These are phyloP conservation scores for Ctenosaura bakeri DNA, from an alignment of 2,797 vertebrate genomes.

Conservation along the genomic window DNA sequence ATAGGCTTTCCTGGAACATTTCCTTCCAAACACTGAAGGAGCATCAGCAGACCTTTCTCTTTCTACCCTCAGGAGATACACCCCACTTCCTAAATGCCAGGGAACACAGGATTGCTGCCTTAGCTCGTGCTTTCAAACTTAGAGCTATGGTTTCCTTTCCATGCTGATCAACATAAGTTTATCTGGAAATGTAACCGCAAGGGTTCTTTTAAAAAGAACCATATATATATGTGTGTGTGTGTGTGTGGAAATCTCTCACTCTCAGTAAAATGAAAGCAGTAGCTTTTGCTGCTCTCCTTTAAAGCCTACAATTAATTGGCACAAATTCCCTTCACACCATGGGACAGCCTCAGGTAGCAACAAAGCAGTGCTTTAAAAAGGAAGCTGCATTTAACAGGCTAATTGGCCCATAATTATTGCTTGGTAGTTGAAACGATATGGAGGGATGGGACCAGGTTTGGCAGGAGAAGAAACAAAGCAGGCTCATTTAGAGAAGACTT, in stretches of 20 bases:
- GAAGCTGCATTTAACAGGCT: conserved; percentile 44
- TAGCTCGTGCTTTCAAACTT: conserved; percentile 1
- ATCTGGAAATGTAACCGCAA: neutral
- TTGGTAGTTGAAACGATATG: conserved; percentile 1
- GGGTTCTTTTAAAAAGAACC: neutral
- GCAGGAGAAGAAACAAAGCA: neutral
- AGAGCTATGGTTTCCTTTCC: neutral
- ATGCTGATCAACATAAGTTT: conserved; percentile 12
- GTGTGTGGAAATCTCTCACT: neutral
- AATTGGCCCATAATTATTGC: conserved; percentile 53
- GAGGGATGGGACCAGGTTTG: neutral
- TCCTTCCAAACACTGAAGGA: neutral
- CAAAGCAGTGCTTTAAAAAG: conserved; percentile 38
- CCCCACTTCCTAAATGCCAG: no score
- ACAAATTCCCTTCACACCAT: neutral
- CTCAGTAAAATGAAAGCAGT: neutral
- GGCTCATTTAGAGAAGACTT: neutral
- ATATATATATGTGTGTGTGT: no score
- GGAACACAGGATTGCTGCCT: neutral
- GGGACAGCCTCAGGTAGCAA: conserved; percentile 49
- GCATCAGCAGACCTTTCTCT: neutral
- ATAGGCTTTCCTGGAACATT: no score
- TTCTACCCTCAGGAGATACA: no score
- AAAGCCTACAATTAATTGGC: conserved; percentile 39
- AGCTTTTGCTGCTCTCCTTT: neutral